Evolutionary conservation across 2,113 vertebrate species (phyloP), one percentile per base, ranked within the genome.

Genomic region (Willisornis vidua): DNA sequence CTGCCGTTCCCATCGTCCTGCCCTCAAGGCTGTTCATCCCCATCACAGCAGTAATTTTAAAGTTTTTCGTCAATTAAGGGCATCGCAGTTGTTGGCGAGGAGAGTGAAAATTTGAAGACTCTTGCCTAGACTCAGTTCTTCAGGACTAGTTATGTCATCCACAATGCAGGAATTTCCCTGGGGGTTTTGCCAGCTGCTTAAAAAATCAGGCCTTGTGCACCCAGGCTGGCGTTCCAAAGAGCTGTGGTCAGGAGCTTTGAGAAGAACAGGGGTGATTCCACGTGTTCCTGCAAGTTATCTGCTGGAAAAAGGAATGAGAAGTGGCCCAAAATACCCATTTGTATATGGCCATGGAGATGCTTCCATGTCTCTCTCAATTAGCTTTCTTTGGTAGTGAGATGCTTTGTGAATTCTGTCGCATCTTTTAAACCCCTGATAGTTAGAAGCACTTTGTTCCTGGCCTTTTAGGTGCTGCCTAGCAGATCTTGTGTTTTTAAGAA

Each of bases 1-100:
- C 65, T 18, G 17, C n/a, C 72, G 19, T 19, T 39, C 35, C 24
- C 7, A 1, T 37, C 15, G 3, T 22, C 13, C 2, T 10, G 28
- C 41, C 37, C 55, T 23, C 35, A 3, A 12, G 25, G 26, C 49
- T 52, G 0, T 54, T 66, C 28, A 5, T 49, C 15, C 19, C 6
- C 1, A 2, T 19, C 16, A 3, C 6, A 4, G 3, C 1, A 19
- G 35, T 33, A 7, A 1, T 31, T 25, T 37, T 8, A 6, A 39
- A 39, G 57, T 6, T 52, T 72, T 35, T 63, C 7, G 1, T 20
- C 59, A 48, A 63, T 61, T 63, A 52, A 86, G 57, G 29, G 13
- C 6, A 3, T 52, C 35, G 48, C 15, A 10, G 61, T 26, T 77
- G 37, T 48, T 81, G 77, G 45, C 1, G 2, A 52, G 57, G 73